Conservation (phyloP, 2,797 vertebrate species). For the Gymnodraco acuticeps region DNA sequence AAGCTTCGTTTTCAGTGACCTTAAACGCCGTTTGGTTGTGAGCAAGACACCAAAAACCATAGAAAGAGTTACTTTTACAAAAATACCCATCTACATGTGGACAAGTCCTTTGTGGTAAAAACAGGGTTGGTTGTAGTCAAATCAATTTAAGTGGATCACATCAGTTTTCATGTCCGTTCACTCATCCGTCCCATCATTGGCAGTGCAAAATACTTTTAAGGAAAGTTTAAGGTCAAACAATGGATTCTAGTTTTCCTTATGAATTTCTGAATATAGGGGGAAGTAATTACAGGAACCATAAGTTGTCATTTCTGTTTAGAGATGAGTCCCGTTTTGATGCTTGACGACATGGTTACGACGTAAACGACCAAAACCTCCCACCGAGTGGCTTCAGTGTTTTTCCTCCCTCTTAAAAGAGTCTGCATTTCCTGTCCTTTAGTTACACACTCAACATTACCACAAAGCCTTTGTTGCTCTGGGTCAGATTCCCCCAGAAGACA, state of each 20-base stretch:
- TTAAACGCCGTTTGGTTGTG: too few species aligned
- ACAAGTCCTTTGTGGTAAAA: conserved; percentile 22
- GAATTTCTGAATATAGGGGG: conserved; percentile 38
- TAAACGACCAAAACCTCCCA: conserved; percentile 76
- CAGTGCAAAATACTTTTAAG: conserved; percentile 5
- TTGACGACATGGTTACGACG: conserved; percentile 55
- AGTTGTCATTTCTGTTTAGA: conserved; percentile 70
- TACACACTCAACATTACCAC: conserved; percentile 68
- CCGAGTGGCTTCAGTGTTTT: conserved; percentile 67
- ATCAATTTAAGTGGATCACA: conserved; percentile 45
- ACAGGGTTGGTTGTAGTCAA: conserved; percentile 23
- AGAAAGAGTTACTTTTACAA: too few species aligned
- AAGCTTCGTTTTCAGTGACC: too few species aligned
- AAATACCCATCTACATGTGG: too few species aligned
- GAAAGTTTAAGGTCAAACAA: conserved; percentile 35
- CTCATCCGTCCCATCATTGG: not conserved
- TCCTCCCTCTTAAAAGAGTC: conserved; percentile 53
- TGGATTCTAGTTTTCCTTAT: conserved; percentile 2
- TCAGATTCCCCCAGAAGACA: conserved; percentile 65
- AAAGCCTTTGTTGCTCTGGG: conserved; percentile 77
- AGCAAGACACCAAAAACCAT: too few species aligned
- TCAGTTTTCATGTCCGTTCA: conserved; percentile 22
- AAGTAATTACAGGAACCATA: conserved; percentile 53
- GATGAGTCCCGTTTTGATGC: conserved; percentile 66
- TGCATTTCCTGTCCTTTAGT: conserved; percentile 74